Conservation (phyloP, 2,113 vertebrate species). For the Malurus melanocephalus region DNA sequence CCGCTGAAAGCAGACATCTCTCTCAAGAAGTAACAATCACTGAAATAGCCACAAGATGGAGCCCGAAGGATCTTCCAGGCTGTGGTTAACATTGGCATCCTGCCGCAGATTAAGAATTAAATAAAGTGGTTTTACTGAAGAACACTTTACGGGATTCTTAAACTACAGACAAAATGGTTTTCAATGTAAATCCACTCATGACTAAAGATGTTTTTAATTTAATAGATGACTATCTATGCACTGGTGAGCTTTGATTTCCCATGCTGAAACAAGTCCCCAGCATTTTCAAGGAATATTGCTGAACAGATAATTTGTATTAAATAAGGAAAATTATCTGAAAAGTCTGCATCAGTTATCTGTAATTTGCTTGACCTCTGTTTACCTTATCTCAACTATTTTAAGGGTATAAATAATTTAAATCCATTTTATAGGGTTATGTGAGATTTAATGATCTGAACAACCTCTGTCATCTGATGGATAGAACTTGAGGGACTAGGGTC, state of each 20-base stretch:
- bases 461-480: neutral
- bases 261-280: neutral
- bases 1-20: neutral
- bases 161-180: neutral
- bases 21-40: neutral
- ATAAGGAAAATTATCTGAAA: neutral
- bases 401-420: neutral
- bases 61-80: neutral
- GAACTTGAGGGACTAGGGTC: neutral
- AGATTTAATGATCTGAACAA: neutral
- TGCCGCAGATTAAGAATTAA: neutral
- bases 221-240: neutral
- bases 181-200: neutral
- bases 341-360: neutral
- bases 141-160: neutral
- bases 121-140: fast-evolving
- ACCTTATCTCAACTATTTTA: neutral
- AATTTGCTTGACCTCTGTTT: neutral
- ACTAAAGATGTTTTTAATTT: neutral
- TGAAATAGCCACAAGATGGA: constrained; percentile 44
- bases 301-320: neutral
- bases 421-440: neutral
- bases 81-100: neutral
- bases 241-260: neutral
- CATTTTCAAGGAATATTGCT: neutral